Evolutionary conservation across 2,888 invertebrate genomes (phyloP), one percentile per base, ranked within the genome.

Genomic region (Dasysyrphus tricinctus): DNA sequence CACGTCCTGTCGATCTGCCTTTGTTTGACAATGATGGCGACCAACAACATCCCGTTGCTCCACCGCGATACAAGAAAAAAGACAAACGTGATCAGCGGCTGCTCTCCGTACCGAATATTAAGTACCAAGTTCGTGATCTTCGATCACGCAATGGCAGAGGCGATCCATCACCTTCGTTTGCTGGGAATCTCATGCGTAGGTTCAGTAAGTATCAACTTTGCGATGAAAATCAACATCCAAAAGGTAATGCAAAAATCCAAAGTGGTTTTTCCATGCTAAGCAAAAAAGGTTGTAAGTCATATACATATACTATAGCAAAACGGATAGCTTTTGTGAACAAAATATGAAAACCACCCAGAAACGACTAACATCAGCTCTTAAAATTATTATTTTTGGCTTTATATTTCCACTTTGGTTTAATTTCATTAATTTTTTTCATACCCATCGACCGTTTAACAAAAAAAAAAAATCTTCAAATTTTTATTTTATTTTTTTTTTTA

Each of bases 191-290:
- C 90, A 96, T 96, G 94, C 94, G 97, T 92, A 95, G 96, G 94
- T 96, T 97, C 95, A 96, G 97, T 97, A 96, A 97, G 97, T 97
- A 95, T 94, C 92, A 92, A 92, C 90, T 93, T 80, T 78, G 88
- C 61, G 87, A 70, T 81, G 14, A 72, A 70, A 57, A 37, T 29
- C 34, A 39, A 39, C 39, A 24, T 19, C 19, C n/a, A 54, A 54
- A 61, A 42, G 39, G 19, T 42, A 42, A 39, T 19, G 29, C 1
- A 24, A 63, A 70, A 51, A 59, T 37, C 76, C 59, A 19, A 6
- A 6, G 61, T n/a, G 67, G 59, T 54, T 49, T 42, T 70, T 32
- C 24, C 19, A 37, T 72, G 39, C 51, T 44, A 1, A 19, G 14
- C 11, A 3, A 19, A 49, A 75, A 78, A 69, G 49, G 16, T 39